Base-by-base conservation (phyloP, 2,888 invertebrate species). In the Drosophila prostipennis region DNA sequence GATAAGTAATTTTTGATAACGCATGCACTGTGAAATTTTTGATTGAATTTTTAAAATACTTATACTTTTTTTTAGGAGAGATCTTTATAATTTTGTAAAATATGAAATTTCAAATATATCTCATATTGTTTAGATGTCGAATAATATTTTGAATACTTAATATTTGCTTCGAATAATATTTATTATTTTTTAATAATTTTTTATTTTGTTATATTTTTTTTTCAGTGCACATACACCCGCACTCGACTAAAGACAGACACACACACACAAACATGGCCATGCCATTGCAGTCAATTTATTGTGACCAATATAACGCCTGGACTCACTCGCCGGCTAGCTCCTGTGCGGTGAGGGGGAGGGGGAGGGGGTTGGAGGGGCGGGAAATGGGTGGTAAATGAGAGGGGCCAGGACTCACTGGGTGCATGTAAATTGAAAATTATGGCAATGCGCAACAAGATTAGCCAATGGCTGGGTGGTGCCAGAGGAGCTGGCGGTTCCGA, bases 381-480 rank as follows among this genome's bases (percentile, higher is more conserved):
- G n/a, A n/a, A 26, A 23, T 32, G 37, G 45, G 19, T n/a, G 36
- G 37, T 34, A 29, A 36, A 36, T 6, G 14, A n/a, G 19, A 3
- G 40, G 13, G 32, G 19, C 8, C 10, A 14, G 42, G 23, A 29
- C 14, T 46, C 56, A 43, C 52, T 56, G 74, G 72, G 55, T 74
- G 85, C 87, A 83, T 87, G 82, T 87, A 83, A 83, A 83, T 83
- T 83, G 82, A 83, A 83, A 83, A 83, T 83, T 83, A 83, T 83
- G 82, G 87, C 85, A 87, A 83, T 87, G 87, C 83, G 87, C 87
- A 87, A 87, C 87, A 83, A 83, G 83, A 83, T 83, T 83, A 83
- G 87, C 76, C 70, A 74, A 65, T 65, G 78, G 64, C 72, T 64
- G 59, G 76, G 59, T 64, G 73, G 53, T 39, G 45, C 56, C 37